phyloP scores from a whole-genome alignment of 1,140 invertebrate genomes.

The Adoxophyes honmai region DNA sequence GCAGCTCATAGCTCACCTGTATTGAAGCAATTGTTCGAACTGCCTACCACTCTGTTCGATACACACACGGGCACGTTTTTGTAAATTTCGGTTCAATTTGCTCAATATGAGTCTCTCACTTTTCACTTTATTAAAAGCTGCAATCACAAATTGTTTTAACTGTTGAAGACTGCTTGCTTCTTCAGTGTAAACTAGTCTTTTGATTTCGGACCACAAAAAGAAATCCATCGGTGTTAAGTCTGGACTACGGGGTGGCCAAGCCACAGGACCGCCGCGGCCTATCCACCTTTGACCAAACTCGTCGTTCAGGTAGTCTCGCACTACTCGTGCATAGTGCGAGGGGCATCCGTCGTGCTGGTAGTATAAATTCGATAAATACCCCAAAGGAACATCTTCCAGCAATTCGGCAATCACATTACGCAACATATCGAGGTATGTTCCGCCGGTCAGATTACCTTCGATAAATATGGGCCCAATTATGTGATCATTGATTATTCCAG shows the following conservation, averaged over 20 bases:
- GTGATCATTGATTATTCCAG: neutral
- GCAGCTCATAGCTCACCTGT: no score
- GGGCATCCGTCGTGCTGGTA: conserved; percentile 5
- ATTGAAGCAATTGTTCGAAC: no score
- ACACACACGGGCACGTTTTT: no score
- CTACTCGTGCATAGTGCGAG: neutral
- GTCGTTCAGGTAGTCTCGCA: neutral
- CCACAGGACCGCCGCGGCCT: neutral
- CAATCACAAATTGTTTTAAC: no score
- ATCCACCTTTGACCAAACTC: neutral
- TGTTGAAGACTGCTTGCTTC: no score
- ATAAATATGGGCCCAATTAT: neutral
- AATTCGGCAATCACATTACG: neutral
- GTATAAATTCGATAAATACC: neutral
- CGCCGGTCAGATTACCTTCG: neutral
- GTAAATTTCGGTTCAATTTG: no score
- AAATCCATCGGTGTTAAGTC: conserved; percentile 3
- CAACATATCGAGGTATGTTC: neutral
- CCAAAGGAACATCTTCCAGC: neutral
- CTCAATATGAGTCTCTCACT: no score
- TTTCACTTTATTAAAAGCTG: no score
- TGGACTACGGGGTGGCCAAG: neutral
- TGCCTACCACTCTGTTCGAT: no score
- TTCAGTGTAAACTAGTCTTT: no score
- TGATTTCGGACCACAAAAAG: conserved; percentile 1